Evolutionary conservation across 2,113 vertebrate species (phyloP).

Genomic region (Motacilla alba): DNA sequence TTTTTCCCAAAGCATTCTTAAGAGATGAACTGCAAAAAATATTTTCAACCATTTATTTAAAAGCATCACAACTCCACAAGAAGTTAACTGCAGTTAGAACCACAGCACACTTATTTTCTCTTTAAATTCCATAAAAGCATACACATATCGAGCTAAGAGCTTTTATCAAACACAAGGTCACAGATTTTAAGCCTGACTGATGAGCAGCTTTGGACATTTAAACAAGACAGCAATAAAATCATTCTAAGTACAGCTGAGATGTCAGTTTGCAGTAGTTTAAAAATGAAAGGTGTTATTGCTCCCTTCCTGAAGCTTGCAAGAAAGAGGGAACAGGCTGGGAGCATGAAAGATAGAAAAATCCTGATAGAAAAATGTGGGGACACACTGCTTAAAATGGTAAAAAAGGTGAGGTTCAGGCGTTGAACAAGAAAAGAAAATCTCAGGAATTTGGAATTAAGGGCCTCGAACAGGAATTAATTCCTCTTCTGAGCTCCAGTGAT

Average conservation of each 20-base stretch:
- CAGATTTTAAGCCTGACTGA: neutral
- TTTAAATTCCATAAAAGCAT: neutral
- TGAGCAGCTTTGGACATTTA: neutral
- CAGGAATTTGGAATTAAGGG: neutral
- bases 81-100: neutral
- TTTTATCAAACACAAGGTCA: neutral
- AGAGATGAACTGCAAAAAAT: neutral
- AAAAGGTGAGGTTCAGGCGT: rapidly evolving
- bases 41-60: neutral
- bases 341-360: rapidly evolving
- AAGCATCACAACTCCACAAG: neutral
- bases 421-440: neutral
- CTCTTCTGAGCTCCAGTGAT: neutral
- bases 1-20: neutral
- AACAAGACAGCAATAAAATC: neutral
- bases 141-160: neutral
- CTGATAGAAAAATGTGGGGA: neutral
- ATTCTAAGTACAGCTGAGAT: neutral
- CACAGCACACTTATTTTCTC: neutral
- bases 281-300: neutral
- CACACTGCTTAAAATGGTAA: neutral
- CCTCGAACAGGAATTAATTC: neutral
- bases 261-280: neutral
- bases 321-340: rapidly evolving
- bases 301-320: neutral